Conservation (phyloP, 53 echinoderm and acorn worm genomes). For the Hippasteria phrygiana region DNA sequence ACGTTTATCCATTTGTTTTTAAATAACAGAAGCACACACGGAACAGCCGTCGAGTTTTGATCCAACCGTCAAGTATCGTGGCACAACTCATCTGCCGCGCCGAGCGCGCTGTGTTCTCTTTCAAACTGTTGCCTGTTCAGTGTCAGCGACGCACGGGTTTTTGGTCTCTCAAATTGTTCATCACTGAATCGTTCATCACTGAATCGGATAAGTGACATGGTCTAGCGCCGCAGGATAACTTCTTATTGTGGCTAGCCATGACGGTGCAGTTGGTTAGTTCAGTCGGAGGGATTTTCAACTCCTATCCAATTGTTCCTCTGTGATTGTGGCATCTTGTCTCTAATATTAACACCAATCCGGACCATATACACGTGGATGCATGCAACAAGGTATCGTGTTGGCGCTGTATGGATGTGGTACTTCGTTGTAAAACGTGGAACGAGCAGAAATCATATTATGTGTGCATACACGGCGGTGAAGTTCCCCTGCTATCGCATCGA, state of each 20-base stretch:
- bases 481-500: no score
- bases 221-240: neutral
- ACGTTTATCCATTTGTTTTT: neutral
- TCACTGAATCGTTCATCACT: no score
- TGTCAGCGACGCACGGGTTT: neutral
- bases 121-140: neutral
- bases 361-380: no score
- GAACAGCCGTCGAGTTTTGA: constrained; percentile 10
- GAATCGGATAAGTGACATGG: no score
- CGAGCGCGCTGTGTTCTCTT: neutral
- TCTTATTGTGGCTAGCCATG: no score
- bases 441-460: no score
- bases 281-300: neutral
- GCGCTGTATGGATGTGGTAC: no score
- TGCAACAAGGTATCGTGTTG: no score
- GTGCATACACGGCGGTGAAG: no score
- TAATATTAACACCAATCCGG: no score
- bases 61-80: neutral
- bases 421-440: no score
- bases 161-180: neutral
- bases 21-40: neutral
- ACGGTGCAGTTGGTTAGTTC: neutral
- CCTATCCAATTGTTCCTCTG: neutral
- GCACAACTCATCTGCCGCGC: no score
- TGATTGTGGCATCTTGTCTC: neutral